Base-by-base conservation (phyloP, 2,113 vertebrate species). In the Centropus unirufus region DNA sequence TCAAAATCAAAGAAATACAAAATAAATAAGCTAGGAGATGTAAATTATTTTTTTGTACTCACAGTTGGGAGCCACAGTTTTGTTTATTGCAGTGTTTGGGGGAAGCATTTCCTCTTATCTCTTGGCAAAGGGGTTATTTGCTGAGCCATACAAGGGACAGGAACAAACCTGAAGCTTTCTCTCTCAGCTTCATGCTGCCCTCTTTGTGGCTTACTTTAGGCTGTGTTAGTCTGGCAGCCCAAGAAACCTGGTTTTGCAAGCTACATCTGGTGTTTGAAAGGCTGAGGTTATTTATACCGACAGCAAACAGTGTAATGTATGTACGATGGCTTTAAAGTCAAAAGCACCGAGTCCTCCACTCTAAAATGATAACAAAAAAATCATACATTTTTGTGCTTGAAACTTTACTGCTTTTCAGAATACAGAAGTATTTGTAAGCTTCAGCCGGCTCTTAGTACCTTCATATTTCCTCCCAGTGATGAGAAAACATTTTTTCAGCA, bases 151-250 rank as follows among this genome's bases (percentile, higher is more conserved):
- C 47, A 47, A 75, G 30, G 17, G 39, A 47, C 6, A 47, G 47
- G 44, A 61, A 12, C 34, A 81, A 88, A 72, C 47, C 26, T 3
- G 11, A 72, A 74, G 49, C 23, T 82, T 61, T 72, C 80, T 40
- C 27, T 78, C 3, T 77, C 3, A 0, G 59, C 32, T 19, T 64
- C 0, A 0, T 30, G 26, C 26, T 78, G 11, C 36, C 36, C 11
- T 76, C 51, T 67, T 54, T 66, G 57, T 72, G 47, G 24, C 42
- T 90, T 93, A 32, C 58, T 76, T 76, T 30, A 68, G 47, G 39
- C 34, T 78, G 61, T 2, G 23, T 72, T 75, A 24, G 59, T 29
- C 8, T 0, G 0, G 55, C 73, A 70, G 29, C 64, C 32, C 17
- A 15, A 55, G 26, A 77, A 63, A 12, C 24, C 26, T 24, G 32